Conservation (phyloP, 2,888 invertebrate species). For the Limnephilus marmoratus region DNA sequence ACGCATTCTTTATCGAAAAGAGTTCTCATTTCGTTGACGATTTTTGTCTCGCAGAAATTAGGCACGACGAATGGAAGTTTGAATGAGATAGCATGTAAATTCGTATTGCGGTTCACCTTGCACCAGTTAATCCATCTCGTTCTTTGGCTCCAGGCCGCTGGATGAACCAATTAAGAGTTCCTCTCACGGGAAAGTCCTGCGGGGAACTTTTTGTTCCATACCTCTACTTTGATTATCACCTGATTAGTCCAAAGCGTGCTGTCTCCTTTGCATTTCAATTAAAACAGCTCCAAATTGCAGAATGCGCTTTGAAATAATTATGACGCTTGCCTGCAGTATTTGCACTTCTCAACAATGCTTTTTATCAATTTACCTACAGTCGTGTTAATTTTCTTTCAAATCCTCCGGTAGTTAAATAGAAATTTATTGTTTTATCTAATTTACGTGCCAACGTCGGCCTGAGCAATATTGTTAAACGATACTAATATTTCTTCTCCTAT, state of each 20-base stretch:
- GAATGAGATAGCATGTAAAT: not conserved
- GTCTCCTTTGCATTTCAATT: slow-evolving; percentile 37
- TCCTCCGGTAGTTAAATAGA: not conserved
- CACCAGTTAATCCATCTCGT: not conserved
- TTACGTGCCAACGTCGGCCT: not conserved
- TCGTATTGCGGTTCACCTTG: not conserved
- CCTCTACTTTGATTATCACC: slow-evolving; percentile 53
- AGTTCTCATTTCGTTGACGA: too few relatives aligned
- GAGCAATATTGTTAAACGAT: not conserved
- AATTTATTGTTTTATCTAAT: not conserved
- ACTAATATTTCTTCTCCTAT: not conserved
- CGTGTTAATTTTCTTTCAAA: not conserved
- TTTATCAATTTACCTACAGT: not conserved
- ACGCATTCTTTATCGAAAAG: too few relatives aligned
- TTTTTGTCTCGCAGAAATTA: not conserved
- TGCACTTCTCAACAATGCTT: not conserved
- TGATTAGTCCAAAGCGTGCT: slow-evolving; percentile 40
- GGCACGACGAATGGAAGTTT: not conserved
- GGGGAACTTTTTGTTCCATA: slow-evolving; percentile 44
- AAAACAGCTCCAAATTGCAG: not conserved
- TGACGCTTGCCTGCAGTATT: not conserved
- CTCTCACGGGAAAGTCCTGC: slow-evolving; percentile 31
- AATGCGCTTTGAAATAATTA: not conserved
- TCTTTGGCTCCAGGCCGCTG: slow-evolving; percentile 10
- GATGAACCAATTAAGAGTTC: slow-evolving; percentile 50